Percentiles rank a stretch among this genome's conserved stretches.
Conservation (phyloP, 2,113 vertebrate genomes). For the Talpa occidentalis region DNA sequence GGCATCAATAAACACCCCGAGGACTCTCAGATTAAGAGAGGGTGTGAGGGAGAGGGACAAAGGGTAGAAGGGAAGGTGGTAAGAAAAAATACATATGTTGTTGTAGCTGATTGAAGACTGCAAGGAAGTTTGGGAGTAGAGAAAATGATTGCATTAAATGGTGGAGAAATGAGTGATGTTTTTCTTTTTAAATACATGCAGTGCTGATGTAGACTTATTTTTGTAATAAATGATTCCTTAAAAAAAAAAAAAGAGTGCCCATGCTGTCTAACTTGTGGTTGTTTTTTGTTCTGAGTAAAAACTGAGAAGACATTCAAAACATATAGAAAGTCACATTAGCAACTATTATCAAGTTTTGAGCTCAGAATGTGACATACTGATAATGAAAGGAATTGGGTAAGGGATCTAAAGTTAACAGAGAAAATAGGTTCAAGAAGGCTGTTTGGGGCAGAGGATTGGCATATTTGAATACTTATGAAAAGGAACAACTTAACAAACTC, state of each 20-base stretch:
- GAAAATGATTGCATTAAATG: not conserved
- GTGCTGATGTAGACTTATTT: not conserved
- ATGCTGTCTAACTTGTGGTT: not conserved
- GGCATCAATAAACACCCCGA: too few relatives aligned
- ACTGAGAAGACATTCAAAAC: slow-evolving; percentile 35
- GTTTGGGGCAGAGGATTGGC: not conserved
- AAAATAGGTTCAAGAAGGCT: slow-evolving; percentile 20
- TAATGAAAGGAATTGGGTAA: not conserved
- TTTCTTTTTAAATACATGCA: slow-evolving; percentile 43
- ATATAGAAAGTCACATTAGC: not conserved
- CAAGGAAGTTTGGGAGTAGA: not conserved
- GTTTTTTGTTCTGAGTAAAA: not conserved
- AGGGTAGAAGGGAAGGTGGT: too few relatives aligned
- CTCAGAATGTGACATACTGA: not conserved
- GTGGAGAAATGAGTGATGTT: not conserved
- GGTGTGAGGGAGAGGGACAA: too few relatives aligned
- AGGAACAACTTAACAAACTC: slow-evolving; percentile 22
- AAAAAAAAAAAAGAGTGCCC: not conserved
- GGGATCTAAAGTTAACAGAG: not conserved
- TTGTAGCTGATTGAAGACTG: not conserved
- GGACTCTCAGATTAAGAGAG: too few relatives aligned
- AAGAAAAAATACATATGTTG: too few relatives aligned
- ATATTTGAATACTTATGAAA: slow-evolving; percentile 19
- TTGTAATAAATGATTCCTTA: not conserved
- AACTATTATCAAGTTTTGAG: not conserved